phyloP scores from a whole-genome alignment of 2,888 invertebrate species.

The Alviniconcha strummeri region DNA sequence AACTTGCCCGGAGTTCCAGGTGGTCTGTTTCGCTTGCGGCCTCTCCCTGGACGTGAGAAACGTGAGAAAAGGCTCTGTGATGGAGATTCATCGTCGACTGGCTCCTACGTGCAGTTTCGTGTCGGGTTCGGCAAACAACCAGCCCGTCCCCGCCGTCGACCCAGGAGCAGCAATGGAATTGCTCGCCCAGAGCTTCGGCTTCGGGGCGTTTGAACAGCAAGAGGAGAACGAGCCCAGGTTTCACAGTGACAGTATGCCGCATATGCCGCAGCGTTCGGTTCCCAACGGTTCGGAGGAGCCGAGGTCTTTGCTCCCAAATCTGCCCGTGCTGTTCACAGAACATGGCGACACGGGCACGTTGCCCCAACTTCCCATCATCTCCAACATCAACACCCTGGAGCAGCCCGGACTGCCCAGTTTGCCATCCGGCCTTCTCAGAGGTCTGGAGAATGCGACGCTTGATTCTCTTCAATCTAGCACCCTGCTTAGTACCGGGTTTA shows the following conservation, averaged over 20 bases:
- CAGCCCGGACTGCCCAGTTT: not conserved
- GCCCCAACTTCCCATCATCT: not conserved
- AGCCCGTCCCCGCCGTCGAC: conserved; percentile 4
- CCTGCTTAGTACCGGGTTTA: not conserved
- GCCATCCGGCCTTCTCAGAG: conserved; percentile 3
- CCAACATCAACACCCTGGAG: not conserved
- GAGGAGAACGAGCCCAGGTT: too few relatives aligned
- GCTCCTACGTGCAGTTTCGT: conserved; percentile 28
- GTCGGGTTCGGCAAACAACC: conserved; percentile 18
- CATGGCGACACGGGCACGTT: not conserved
- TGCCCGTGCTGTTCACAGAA: too few relatives aligned
- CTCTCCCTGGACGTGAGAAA: conserved; percentile 30
- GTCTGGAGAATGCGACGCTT: not conserved
- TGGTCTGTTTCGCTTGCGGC: conserved; percentile 47
- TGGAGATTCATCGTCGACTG: conserved; percentile 15
- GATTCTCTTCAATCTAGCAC: not conserved
- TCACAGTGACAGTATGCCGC: not conserved
- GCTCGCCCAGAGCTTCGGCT: conserved; percentile 8
- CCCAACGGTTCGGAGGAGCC: not conserved
- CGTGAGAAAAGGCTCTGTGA: not conserved
- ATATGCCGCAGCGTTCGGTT: not conserved
- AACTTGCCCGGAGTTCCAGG: conserved; percentile 33
- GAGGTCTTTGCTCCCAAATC: not conserved
- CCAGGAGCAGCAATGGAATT: not conserved
- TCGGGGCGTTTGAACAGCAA: not conserved